Evolutionary conservation across 2,797 vertebrate species (phyloP).

Genomic region (Sebastes taczanowskii): DNA sequence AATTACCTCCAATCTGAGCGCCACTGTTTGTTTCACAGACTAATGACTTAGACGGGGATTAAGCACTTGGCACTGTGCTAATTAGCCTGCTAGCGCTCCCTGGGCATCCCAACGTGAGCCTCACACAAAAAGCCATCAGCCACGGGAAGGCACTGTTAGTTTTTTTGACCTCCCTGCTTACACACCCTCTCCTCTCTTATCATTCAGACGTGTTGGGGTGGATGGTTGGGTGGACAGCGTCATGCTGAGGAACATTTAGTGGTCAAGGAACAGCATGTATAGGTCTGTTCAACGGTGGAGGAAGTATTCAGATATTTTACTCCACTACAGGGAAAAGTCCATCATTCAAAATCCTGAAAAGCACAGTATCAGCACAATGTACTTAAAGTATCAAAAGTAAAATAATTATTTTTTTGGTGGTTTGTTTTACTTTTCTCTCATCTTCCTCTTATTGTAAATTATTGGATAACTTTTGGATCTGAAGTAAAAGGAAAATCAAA

Average conservation of each 20-base stretch:
- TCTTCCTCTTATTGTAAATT: neutral
- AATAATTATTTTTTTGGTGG: neutral
- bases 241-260: neutral
- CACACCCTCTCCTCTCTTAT: neutral
- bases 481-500: too few relatives aligned
- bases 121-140: conserved; percentile 43
- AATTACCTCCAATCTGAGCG: conserved; percentile 68
- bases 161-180: neutral
- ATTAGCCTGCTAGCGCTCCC: conserved; percentile 65
- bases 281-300: neutral
- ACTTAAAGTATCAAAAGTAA: neutral
- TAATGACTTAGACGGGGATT: conserved; percentile 71
- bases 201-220: neutral
- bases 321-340: neutral
- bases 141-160: conserved; percentile 4
- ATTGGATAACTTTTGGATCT: neutral
- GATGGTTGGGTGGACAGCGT: neutral
- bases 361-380: neutral
- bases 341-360: neutral
- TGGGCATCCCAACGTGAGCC: conserved; percentile 33
- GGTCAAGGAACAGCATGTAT: neutral
- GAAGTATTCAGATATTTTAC: neutral
- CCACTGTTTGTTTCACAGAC: conserved; percentile 65
- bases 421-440: neutral
- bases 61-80: conserved; percentile 64